Base-by-base conservation (phyloP, 2,797 vertebrate species). In the Cossypha dichroa region DNA sequence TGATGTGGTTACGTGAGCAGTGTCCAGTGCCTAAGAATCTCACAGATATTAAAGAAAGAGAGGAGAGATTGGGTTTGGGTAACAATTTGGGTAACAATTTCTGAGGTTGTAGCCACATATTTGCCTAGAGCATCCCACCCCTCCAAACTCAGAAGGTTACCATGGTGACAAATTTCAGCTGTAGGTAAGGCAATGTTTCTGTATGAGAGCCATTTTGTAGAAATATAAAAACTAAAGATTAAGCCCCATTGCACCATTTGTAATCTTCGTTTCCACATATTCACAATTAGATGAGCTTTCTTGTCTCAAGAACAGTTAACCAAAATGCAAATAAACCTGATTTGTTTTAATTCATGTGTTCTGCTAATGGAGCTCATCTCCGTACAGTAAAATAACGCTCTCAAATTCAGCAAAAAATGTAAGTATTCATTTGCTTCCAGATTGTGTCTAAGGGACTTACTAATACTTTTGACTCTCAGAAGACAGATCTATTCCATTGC, bases 141-240 rank as follows among this genome's bases (percentile, higher is more conserved):
- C 76, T 96, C 95, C 95, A 95, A 93, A 94, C 59, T 88, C 80
- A 85, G 79, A 75, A 86, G 63, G 96, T 97, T 97, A 77, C 97
- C 94, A 97, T 97, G 95, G 97, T 85, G 92, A 97, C 92, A 90
- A 78, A 95, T 96, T 95, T 96, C 96, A 85, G 93, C 93, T 68
- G 88, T 96, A 97, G 91, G 94, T 96, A 96, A 94, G 95, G 82
- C 94, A 93, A 73, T 59, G 62, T 91, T 97, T 97, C 93, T 85
- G 33, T 83, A 88, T 68, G 75, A 96, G 90, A 97, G 82, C 84
- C 70, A 87, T 91, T 96, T 93, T 92, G 92, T 85, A 93, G 78
- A 96, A 97, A 95, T 73, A 76, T 79, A 87, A 95, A 96, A 90
- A 28, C n/a, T 90, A 88, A 95, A 90, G 75, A 97, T 94, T 97